Evolutionary conservation across 2,113 vertebrate genomes (phyloP), one percentile per base, ranked within the genome.

Genomic region (Furnarius figulus): DNA sequence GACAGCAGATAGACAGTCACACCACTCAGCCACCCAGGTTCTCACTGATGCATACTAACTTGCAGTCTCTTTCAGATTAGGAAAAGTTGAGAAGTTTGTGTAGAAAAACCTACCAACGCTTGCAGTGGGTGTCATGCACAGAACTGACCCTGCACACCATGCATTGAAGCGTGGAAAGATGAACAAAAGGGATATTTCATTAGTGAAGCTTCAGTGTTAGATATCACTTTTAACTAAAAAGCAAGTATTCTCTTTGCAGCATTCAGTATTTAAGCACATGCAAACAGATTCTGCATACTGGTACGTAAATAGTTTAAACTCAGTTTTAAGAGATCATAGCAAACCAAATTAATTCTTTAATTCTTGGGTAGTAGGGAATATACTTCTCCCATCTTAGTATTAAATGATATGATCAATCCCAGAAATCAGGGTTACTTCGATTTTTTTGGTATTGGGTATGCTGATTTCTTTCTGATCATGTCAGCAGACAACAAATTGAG

Each of bases 41-140:
- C 96, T 96, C 97, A 95, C 96, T 97, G 93, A 89, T 65, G 85
- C 84, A 97, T 66, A 63, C 97, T 91, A 97, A 94, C 91, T 97
- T 74, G 82, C 66, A 95, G 75, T 86, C 94, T 97, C 93, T 95
- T 97, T 96, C 95, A 95, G 85, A 91, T 97, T 93, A 97, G 93
- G 95, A 97, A 95, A 98, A 97, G 92, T 96, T 97, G 95, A 98
- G 95, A 98, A 97, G 96, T 97, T 97, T 97, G 97, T 95, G 92
- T 97, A 98, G 94, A 97, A 97, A 97, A 98, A 98, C 98, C 98
- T 98, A 98, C 98, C 98, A 97, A 98, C 91, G 96, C 96, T 98
- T 98, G 98, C 97, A 97, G 98, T 93, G 97, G 98, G 98, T 97
- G 98, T 96, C 98, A 98, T 98, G 98, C 98, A 98, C 98, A 98